Evolutionary conservation across 2,888 invertebrate genomes (phyloP).

Genomic region (Aricia artaxerxes): DNA sequence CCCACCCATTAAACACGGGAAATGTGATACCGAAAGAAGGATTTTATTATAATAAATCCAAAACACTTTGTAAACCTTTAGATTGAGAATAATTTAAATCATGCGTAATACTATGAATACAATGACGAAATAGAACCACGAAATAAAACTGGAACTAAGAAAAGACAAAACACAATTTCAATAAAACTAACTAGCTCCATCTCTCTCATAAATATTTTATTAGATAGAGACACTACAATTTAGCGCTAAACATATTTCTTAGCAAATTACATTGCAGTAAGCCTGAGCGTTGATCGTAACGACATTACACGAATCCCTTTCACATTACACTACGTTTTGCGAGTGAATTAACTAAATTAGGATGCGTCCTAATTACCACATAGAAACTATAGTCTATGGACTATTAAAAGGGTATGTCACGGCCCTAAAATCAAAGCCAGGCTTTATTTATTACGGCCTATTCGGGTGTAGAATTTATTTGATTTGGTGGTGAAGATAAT

Average conservation of each 20-base stretch:
- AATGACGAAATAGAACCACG: neutral
- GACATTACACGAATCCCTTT: slow-evolving; percentile 18
- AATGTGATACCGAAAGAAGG: slow-evolving; percentile 3
- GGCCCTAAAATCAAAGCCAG: slow-evolving; percentile 76
- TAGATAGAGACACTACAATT: slow-evolving; percentile 1
- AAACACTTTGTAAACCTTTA: neutral
- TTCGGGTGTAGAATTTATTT: slow-evolving; percentile 68
- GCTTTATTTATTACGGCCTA: slow-evolving; percentile 73
- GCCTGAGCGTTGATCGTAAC: slow-evolving; percentile 16
- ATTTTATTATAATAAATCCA: neutral
- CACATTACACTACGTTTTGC: slow-evolving; percentile 13
- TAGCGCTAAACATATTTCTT: slow-evolving; percentile 19
- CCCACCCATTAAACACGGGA: slow-evolving; percentile 34
- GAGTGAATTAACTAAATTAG: slow-evolving; percentile 23
- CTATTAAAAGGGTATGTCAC: slow-evolving; percentile 72
- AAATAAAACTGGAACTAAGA: neutral
- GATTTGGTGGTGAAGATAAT: slow-evolving; percentile 67
- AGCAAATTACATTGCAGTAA: slow-evolving; percentile 19
- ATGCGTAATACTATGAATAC: neutral
- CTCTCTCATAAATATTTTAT: slow-evolving; percentile 16
- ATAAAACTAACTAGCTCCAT: neutral
- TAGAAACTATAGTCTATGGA: slow-evolving; percentile 48
- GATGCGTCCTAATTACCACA: slow-evolving; percentile 34
- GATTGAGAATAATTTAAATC: neutral
- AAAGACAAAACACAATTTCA: neutral